Conservation (phyloP, 2,888 invertebrate species). For the Noctua pronuba region DNA sequence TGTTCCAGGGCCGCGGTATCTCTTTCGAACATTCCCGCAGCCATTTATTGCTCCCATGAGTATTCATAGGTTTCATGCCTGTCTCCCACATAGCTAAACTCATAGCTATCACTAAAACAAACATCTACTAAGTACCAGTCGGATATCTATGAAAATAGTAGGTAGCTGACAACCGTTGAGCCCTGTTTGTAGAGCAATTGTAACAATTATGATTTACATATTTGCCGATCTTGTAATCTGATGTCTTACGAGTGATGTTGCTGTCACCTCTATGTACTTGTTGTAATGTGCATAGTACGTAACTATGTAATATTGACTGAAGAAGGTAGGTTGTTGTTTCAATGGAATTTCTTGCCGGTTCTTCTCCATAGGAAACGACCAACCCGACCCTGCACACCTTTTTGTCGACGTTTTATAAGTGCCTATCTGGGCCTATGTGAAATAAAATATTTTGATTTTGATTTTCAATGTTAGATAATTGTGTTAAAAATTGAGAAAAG, state of each 20-base stretch:
- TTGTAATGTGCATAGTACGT: conserved; percentile 6
- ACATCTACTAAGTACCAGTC: conserved; percentile 36
- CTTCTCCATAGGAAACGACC: no score
- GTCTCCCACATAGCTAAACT: conserved; percentile 10
- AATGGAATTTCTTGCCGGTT: no score
- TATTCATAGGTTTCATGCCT: neutral
- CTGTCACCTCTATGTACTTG: conserved; percentile 60
- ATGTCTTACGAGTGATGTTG: conserved; percentile 54
- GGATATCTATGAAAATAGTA: conserved; percentile 75
- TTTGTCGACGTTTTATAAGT: no score
- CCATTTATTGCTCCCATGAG: no score
- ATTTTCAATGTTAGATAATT: conserved; percentile 12
- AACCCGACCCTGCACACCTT: no score
- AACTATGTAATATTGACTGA: conserved; percentile 31
- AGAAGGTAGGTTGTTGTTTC: neutral
- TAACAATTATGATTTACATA: conserved; percentile 70
- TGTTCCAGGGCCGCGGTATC: no score
- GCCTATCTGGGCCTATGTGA: no score
- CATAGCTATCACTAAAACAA: conserved; percentile 43
- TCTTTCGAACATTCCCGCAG: no score
- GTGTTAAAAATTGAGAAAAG: neutral
- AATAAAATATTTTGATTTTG: no score
- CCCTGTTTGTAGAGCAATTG: conserved; percentile 73
- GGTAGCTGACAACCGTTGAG: conserved; percentile 80
- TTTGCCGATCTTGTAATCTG: conserved; percentile 74